A percentile compares a stretch with the other conserved stretches of the same genome.
Evolutionary conservation across 2,113 vertebrate genomes (phyloP).

Genomic region (Heterotilapia buettikoferi): DNA sequence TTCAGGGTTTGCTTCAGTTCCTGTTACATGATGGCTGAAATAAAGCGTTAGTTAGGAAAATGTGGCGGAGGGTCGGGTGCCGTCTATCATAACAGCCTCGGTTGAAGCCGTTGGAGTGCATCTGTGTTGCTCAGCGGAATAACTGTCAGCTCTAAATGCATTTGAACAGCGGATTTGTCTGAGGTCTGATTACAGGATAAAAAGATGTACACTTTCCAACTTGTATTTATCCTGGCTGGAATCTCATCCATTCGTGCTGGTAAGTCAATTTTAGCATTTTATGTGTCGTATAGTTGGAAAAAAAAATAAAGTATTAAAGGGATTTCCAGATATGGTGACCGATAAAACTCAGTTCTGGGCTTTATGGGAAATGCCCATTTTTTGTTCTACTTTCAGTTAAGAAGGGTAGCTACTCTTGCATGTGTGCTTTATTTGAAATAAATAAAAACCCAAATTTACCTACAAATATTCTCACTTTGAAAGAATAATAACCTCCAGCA

Average conservation of each 20-base stretch:
- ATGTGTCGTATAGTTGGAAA: background rate
- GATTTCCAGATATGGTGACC: background rate
- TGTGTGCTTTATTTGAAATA: background rate
- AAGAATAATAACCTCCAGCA: background rate
- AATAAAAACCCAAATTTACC: background rate
- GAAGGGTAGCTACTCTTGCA: background rate
- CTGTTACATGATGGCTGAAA: conserved; percentile 9
- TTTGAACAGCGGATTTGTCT: background rate
- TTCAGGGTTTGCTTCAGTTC: conserved; percentile 51
- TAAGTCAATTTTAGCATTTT: background rate
- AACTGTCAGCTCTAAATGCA: background rate
- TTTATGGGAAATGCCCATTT: background rate
- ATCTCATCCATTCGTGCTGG: background rate
- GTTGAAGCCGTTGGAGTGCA: background rate
- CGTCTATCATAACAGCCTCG: background rate
- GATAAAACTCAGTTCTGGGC: background rate
- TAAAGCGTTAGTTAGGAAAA: background rate
- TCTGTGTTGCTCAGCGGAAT: background rate
- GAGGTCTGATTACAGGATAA: background rate
- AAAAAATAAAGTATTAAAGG: background rate
- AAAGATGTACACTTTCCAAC: conserved; percentile 1
- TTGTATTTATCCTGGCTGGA: background rate
- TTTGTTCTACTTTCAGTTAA: background rate
- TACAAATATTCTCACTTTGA: background rate
- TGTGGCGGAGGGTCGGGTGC: background rate